A percentile compares a stretch with the other conserved stretches of the same genome.
Conservation (phyloP, 1,140 invertebrate species). For the Ips typographus region DNA sequence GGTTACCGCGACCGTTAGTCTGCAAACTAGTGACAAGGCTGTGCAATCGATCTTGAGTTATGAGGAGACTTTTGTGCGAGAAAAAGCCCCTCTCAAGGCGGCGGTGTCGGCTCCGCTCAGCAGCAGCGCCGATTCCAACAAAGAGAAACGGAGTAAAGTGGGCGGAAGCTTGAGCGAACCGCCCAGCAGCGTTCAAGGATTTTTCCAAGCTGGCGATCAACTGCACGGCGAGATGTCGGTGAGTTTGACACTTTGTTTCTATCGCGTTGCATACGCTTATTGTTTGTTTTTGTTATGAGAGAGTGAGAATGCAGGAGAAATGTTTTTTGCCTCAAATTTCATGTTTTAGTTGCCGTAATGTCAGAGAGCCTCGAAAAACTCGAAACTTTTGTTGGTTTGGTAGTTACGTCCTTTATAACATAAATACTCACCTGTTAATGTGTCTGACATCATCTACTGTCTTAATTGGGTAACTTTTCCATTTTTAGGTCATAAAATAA, state of each 20-base stretch:
- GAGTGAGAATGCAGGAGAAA: neutral
- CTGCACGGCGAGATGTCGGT: constrained; percentile 36
- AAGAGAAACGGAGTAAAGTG: constrained; percentile 17
- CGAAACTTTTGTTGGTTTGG: no score
- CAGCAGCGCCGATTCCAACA: constrained; percentile 7
- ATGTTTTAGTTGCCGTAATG: neutral
- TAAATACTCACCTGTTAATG: no score
- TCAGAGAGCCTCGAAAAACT: no score
- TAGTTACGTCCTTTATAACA: no score
- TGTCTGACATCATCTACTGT: no score
- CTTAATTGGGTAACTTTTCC: no score
- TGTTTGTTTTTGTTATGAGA: neutral
- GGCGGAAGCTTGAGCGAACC: constrained; percentile 23
- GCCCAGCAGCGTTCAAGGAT: constrained; percentile 4
- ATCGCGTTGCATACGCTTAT: neutral
- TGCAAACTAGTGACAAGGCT: constrained; percentile 25
- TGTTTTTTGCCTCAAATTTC: neutral
- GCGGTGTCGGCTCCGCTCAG: neutral
- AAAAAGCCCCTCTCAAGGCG: constrained; percentile 13
- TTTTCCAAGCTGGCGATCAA: constrained; percentile 35
- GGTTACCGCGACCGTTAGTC: neutral
- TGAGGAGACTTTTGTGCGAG: constrained; percentile 23
- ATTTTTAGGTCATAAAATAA: no score
- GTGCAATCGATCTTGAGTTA: constrained; percentile 32
- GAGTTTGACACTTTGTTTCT: constrained; percentile 29